These are phyloP conservation scores for Enhydra lutris DNA, from an alignment of 2,113 vertebrate species.

Conservation along the genomic window DNA sequence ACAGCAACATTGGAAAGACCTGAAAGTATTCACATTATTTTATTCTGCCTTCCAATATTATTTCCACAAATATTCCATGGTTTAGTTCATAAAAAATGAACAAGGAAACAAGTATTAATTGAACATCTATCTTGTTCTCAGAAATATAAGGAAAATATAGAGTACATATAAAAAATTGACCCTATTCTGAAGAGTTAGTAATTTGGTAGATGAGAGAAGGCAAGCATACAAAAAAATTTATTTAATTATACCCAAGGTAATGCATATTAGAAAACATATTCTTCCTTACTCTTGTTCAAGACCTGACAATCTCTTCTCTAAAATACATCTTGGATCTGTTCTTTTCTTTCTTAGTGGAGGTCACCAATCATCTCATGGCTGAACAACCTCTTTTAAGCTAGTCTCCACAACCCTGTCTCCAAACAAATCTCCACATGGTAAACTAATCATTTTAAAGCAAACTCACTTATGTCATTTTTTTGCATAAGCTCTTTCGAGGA, in stretches of 20 bases:
- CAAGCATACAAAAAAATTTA: background rate
- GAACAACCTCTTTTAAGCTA: background rate
- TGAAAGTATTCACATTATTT: constrained; percentile 38
- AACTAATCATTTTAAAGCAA: constrained; percentile 16
- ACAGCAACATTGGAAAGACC: constrained; percentile 24
- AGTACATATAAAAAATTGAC: background rate
- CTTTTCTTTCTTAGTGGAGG: background rate
- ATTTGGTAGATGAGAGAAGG: background rate
- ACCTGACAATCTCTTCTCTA: background rate
- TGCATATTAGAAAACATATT: background rate
- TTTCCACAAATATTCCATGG: constrained; percentile 4
- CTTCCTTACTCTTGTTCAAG: background rate
- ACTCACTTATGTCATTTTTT: background rate
- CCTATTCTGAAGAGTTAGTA: background rate
- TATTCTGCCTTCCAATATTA: constrained; percentile 15
- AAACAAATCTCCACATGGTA: background rate
- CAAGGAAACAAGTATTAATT: background rate
- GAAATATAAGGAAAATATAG: background rate
- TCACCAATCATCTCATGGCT: background rate
- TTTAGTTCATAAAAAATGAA: background rate
- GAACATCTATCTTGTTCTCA: background rate
- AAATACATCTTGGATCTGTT: background rate
- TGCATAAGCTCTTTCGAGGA: background rate
- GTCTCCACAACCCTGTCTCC: background rate
- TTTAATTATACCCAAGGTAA: background rate